Base-by-base conservation (phyloP, 2,888 invertebrate genomes). In the Cephus runcator region DNA sequence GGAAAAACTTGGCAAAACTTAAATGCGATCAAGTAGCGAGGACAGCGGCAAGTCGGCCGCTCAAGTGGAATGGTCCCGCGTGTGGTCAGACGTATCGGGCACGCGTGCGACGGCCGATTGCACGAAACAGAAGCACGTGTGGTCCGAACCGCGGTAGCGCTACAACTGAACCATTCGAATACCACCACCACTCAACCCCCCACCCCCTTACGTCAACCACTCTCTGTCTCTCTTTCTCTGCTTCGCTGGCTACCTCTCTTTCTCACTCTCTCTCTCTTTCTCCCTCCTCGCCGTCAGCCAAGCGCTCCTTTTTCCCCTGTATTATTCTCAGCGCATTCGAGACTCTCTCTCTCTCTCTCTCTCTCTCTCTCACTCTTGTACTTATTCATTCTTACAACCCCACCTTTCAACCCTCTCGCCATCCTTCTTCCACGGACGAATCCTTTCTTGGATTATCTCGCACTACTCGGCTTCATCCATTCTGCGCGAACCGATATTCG, bases 81-180 rank as follows among this genome's bases (percentile, higher is more conserved):
- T 82, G 73, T 82, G 83, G 81, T 85, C 86, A 80, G 85, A 84
- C 88, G 77, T 73, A 75, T 69, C 75, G 68, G 30, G 74, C 73
- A 73, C 34, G 15, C 77, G 79, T 69, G 76, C 77, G 73, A 74
- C 77, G 71, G 75, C 71, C 33, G 69, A n/a, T 75, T 69, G 79
- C 82, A 78, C 76, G 78, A 82, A 83, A 81, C 78, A 76, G 75
- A 81, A 79, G 83, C 85, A 84, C 87, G 85, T 88, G 86, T 85
- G 86, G 85, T 81, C 85, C 82, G 88, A 87, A 81, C 86, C 89
- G 87, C 88, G 90, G 88, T 86, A 86, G 88, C 89, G 89, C 88
- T 89, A 89, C 89, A 87, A 90, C 90, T 90, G 90, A 90, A 85
- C 85, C 87, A 88, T 87, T 88, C 87, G 85, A 87, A 85, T 81